Base-by-base conservation (phyloP, 1,140 invertebrate genomes). In the Drosophila albomicans region DNA sequence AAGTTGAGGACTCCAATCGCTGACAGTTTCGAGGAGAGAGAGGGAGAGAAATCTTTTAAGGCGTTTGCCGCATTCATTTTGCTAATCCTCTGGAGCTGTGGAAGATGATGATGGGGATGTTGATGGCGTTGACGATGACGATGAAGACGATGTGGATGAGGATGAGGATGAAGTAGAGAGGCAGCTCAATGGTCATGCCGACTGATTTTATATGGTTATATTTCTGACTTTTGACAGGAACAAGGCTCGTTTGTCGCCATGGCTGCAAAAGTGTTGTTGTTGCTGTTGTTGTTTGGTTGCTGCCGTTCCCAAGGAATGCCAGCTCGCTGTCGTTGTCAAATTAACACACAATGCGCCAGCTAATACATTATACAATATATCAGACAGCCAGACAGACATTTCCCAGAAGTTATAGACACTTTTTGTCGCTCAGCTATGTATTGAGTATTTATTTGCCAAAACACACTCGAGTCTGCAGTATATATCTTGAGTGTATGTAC, bases 171-270 rank as follows among this genome's bases (percentile, higher is more conserved):
- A 65, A 41, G 41, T 58, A 45, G 58, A 56, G 79, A 84, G 38
- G 66, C 67, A 45, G 51, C 78, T 73, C 77, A 61, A 66, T 87
- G 79, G 77, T 70, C 80, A 77, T 66, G 76, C 82, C 76, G 77
- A 84, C 81, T 80, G 85, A 88, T 87, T 87, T 87, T 88, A 89
- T 87, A 87, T 89, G 84, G 80, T 84, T 87, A 87, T 87, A 87
- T 78, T 84, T 84, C 85, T 75, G 75, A 73, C 81, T 89, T 89
- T 81, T 87, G 84, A 87, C 84, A 87, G 84, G 69, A 89, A 87
- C 84, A 89, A 78, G 80, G 66, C 84, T 87, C 84, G 84, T 87
- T 87, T 87, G 84, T 87, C 84, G 84, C 76, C 74, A 61, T 63
- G n/a, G 46, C 73, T 61, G 54, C 59, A 71, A 5, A 72, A 88